Base-by-base conservation (phyloP, 2,113 vertebrate species). In the Strix aluco region DNA sequence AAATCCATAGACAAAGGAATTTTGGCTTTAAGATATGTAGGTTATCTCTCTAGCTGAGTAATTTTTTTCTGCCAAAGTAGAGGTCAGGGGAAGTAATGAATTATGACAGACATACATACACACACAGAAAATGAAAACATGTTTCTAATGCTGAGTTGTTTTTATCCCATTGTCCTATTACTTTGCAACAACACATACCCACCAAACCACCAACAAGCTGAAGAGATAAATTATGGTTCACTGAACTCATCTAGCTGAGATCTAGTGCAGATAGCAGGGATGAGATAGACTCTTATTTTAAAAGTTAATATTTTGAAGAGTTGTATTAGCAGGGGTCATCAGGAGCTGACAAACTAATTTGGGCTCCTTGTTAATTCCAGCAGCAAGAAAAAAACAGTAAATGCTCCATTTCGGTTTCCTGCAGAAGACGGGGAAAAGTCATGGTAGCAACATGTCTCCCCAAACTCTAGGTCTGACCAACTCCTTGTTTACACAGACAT, bases 51-150 rank as follows among this genome's bases (percentile, higher is more conserved):
- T 27, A 70, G 63, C 8, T 34, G 80, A 92, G 40, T 62, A 51
- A 49, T 4, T 38, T 55, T 89, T 91, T 95, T 42, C 65, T 90
- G 59, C 54, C 70, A 85, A 85, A 85, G 62, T 47, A 44, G 49
- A 89, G 78, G 73, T 92, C 91, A 94, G 38, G 57, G 59, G 86
- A 95, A 97, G 79, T 77, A 94, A 88, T 91, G 83, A 94, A 94
- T 92, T 96, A 94, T 62, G 73, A 47, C 72, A 94, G 63, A 88
- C 46, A 61, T 26, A 85, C 22, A 86, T 11, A 73, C 3, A 14
- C 26, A 81, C 47, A 49, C 27, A 93, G 2, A 81, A 13, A 75
- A 85, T 65, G 30, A 92, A 94, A 95, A 92, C n/a, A 86, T 72
- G 30, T 75, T 96, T 95, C 73, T 85, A 46, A 72, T 44, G 40